A percentile compares a stretch with the other conserved stretches of the same genome.
Conservation (phyloP, 2,113 vertebrate genomes). For the Melanocharis versteri region DNA sequence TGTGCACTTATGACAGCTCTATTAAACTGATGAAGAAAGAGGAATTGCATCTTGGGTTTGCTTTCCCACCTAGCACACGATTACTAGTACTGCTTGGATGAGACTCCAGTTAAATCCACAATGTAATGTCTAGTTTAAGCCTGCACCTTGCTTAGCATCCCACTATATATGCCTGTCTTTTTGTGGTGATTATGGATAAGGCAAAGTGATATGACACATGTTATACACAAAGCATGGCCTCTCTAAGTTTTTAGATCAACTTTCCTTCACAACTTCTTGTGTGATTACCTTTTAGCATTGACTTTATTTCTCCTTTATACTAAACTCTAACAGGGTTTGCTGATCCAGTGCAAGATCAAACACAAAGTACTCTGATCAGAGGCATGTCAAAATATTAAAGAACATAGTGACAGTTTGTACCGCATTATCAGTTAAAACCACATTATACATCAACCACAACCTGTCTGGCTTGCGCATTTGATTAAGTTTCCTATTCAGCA, state of each 20-base stretch:
- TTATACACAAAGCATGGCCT: background rate
- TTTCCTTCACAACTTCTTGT: background rate
- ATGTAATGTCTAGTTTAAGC: background rate
- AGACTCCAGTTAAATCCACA: background rate
- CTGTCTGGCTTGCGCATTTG: conserved; percentile 69
- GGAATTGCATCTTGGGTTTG: background rate
- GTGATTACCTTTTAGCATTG: background rate
- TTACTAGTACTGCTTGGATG: background rate
- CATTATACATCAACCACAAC: conserved; percentile 68
- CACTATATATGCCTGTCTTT: background rate
- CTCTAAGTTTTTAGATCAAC: background rate
- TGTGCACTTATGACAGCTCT: background rate
- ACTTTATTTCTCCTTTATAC: background rate
- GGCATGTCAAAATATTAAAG: conserved; percentile 66
- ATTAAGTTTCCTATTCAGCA: conserved; percentile 61
- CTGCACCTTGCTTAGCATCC: background rate
- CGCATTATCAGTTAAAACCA: conserved; percentile 54
- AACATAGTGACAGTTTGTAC: conserved; percentile 60
- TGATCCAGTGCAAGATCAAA: conserved; percentile 85
- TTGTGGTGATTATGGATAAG: background rate
- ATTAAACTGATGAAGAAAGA: background rate
- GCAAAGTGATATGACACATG: background rate
- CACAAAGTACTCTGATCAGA: conserved; percentile 70
- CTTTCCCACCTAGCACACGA: background rate
- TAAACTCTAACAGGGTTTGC: conserved; percentile 51